Evolutionary conservation across 1,140 invertebrate species (phyloP).

Genomic region (Theocolax elegans): DNA sequence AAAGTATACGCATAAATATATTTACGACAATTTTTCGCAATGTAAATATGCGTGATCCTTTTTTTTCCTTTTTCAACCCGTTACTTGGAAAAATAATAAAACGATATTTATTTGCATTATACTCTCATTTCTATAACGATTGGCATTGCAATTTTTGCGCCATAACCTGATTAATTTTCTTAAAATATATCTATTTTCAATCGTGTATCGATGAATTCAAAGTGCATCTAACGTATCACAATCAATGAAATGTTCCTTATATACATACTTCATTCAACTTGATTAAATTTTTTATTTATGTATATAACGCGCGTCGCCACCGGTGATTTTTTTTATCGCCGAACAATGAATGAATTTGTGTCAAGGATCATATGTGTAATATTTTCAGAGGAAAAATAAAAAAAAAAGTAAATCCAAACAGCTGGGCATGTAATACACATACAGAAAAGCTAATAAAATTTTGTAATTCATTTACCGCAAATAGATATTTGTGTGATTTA

Average conservation of each 20-base stretch:
- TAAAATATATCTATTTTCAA: too few relatives aligned
- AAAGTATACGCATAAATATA: not conserved
- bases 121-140: not conserved
- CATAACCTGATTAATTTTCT: too few relatives aligned
- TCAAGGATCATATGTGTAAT: conserved; percentile 25
- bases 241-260: conserved; percentile 6
- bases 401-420: not conserved
- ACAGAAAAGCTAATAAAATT: conserved; percentile 19
- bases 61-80: not conserved
- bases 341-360: conserved; percentile 34
- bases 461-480: not conserved
- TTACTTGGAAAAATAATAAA: not conserved
- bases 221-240: not conserved
- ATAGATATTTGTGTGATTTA: not conserved
- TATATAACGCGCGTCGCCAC: not conserved
- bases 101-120: not conserved
- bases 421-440: too few relatives aligned
- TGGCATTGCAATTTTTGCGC: too few relatives aligned
- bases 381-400: conserved; percentile 16
- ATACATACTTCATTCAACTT: conserved; percentile 10
- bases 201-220: too few relatives aligned
- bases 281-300: not conserved
- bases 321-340: conserved; percentile 15
- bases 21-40: not conserved
- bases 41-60: not conserved